Base-by-base conservation (phyloP, 2,888 invertebrate genomes). In the Zygogramma bicolorata region DNA sequence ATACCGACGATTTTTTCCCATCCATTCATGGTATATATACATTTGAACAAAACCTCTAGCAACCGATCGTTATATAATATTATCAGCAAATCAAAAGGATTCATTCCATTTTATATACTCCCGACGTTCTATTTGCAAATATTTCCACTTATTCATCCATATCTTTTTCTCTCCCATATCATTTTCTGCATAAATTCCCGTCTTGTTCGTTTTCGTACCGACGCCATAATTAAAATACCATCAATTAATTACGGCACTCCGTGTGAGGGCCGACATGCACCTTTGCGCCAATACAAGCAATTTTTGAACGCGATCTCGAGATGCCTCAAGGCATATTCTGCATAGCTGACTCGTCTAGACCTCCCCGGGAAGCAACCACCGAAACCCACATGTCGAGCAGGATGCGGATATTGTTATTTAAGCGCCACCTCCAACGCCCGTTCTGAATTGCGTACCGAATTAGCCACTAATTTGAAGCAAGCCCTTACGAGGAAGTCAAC, bases 381-480 rank as follows among this genome's bases (percentile, higher is more conserved):
- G 65, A 65, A 25, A 73, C 71, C n/a, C 76, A 76, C 61, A 70
- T 76, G 75, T 62, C 58, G 65, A 71, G 73, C 76, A 76, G 76
- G 76, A 76, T 76, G 63, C 76, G 76, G 76, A 76, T 76, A 76
- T 76, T 70, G 71, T 76, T 73, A 71, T 73, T 76, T 76, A 72
- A 71, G 70, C 71, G 46, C 59, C 70, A 76, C 71, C 76, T 72
- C 74, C 76, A 74, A 70, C 71, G 69, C 65, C 62, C 57, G 29
- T 29, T 71, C 27, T 57, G 61, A 73, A 74, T 73, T 71, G 61
- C 65, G 62, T 67, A 38, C 34, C 40, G 68, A 71, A 77, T 74
- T 73, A 76, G 65, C 68, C 49, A 71, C 76, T 77, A 77, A 77
- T 77, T 76, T 61, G 69, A 76, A 76, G 73, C 75, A 77, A 76